Conservation (phyloP, 2,888 invertebrate species). For the Ischnus inquisitorius region DNA sequence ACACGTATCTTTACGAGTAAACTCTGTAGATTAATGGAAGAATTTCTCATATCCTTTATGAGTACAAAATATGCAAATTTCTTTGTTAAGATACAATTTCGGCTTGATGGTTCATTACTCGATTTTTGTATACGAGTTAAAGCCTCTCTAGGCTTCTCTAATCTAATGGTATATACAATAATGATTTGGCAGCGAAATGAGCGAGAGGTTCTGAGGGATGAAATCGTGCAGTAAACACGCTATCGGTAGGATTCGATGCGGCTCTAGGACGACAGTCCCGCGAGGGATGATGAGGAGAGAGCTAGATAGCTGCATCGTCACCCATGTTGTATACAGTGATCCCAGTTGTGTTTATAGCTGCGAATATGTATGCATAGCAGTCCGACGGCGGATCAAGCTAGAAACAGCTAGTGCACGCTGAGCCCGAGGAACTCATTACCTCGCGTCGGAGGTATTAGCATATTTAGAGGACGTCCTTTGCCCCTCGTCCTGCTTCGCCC, state of each 20-base stretch:
- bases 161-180: not conserved
- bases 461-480: constrained; percentile 81
- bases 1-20: too few species aligned
- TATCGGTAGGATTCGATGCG: constrained; percentile 54
- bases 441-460: constrained; percentile 82
- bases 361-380: constrained; percentile 84
- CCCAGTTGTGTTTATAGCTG: constrained; percentile 83
- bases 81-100: not conserved
- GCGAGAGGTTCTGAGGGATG: constrained; percentile 34
- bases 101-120: not conserved
- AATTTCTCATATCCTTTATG: not conserved
- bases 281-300: constrained; percentile 28
- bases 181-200: constrained; percentile 32
- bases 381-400: constrained; percentile 64
- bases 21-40: not conserved
- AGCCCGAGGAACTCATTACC: constrained; percentile 84
- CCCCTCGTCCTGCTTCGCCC: constrained; percentile 68
- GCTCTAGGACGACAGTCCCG: constrained; percentile 10
- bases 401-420: constrained; percentile 74
- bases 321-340: constrained; percentile 73
- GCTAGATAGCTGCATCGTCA: constrained; percentile 47
- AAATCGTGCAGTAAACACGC: constrained; percentile 57
- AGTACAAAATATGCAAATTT: not conserved
- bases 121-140: not conserved
- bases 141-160: not conserved